Conservation (phyloP, 1,140 invertebrate species). For the Calosoma granatense region DNA sequence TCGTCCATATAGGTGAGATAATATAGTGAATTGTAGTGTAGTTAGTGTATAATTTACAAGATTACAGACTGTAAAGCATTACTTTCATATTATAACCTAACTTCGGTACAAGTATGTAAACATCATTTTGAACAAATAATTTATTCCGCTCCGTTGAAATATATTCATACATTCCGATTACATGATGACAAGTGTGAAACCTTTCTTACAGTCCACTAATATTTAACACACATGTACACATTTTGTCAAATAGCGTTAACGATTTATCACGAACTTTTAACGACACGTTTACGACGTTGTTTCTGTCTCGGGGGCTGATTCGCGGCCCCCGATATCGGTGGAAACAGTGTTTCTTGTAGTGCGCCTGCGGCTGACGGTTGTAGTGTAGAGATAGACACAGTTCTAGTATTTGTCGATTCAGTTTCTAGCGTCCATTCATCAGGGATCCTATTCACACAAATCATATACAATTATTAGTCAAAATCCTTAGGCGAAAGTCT, state of each 20-base stretch:
- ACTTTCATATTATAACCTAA: no score
- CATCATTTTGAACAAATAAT: no score
- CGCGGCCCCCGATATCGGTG: background rate
- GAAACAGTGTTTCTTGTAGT: constrained; percentile 30
- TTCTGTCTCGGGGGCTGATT: constrained; percentile 14
- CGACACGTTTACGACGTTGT: constrained; percentile 20
- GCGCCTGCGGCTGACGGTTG: constrained; percentile 34
- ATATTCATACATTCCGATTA: background rate
- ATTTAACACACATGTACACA: constrained; percentile 8
- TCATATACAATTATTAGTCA: background rate
- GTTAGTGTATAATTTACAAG: no score
- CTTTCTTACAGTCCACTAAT: background rate
- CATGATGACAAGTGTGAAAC: background rate
- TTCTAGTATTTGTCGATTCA: constrained; percentile 40
- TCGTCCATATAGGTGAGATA: no score
- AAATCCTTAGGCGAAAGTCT: background rate
- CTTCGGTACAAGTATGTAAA: no score
- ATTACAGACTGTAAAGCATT: no score
- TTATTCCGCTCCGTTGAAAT: background rate
- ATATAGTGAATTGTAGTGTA: no score
- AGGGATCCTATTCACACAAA: constrained; percentile 42
- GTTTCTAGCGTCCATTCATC: constrained; percentile 52
- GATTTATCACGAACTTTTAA: background rate
- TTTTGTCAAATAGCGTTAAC: constrained; percentile 6
- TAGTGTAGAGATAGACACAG: constrained; percentile 41